Conservation (phyloP, 2,888 invertebrate genomes). For the Stenolophus ochropezus region DNA sequence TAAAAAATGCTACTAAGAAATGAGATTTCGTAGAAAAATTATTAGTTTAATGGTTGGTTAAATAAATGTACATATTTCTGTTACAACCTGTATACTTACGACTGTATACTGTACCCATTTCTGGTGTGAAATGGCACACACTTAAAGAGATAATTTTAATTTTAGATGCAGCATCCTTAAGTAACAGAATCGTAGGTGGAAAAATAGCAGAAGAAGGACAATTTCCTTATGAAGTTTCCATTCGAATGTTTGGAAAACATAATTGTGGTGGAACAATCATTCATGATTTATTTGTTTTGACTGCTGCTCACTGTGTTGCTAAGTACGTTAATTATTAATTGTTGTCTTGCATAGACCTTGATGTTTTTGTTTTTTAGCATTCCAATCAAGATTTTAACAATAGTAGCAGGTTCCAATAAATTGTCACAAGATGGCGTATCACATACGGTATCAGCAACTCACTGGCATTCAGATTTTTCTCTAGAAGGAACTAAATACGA, state of each 20-base stretch:
- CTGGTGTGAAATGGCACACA: too few relatives aligned
- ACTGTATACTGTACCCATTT: too few relatives aligned
- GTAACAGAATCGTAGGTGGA: constrained; percentile 64
- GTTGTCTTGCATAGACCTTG: too few relatives aligned
- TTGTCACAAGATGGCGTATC: constrained; percentile 67
- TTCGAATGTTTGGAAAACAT: constrained; percentile 62
- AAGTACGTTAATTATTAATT: constrained; percentile 29
- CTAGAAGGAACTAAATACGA: constrained; percentile 58
- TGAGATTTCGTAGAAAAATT: too few relatives aligned
- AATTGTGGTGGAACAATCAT: constrained; percentile 66
- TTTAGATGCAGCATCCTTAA: constrained; percentile 4
- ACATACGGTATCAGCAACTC: neutral
- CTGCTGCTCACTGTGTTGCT: constrained; percentile 66
- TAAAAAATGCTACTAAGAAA: too few relatives aligned
- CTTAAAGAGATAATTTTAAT: neutral
- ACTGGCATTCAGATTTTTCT: constrained; percentile 60
- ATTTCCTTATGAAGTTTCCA: constrained; percentile 65
- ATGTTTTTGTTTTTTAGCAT: constrained; percentile 53
- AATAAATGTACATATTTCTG: too few relatives aligned
- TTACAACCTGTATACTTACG: neutral
- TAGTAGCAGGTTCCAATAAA: constrained; percentile 68
- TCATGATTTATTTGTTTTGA: constrained; percentile 63
- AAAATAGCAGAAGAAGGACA: constrained; percentile 61
- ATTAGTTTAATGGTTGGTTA: too few relatives aligned
- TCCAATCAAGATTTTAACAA: constrained; percentile 66